phyloP scores from a whole-genome alignment of 2,888 invertebrate genomes.

The Poecilobothrus nobilitatus region DNA sequence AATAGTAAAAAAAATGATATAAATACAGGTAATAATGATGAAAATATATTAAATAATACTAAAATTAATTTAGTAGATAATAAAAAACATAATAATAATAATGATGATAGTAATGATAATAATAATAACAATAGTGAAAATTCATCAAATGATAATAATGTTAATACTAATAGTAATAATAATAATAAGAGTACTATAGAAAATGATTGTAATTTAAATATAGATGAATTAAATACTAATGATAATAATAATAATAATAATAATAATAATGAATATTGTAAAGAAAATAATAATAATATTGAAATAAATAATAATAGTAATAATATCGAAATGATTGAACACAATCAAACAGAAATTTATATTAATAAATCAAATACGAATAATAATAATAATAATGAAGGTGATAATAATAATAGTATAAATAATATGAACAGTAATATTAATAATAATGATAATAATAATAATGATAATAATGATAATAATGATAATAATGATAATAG shows the following conservation, averaged over 20 bases:
- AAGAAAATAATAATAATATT: too few relatives aligned
- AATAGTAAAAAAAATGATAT: background rate
- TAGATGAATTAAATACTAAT: background rate
- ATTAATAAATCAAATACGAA: background rate
- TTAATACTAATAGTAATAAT: conserved; percentile 10
- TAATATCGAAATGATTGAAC: background rate
- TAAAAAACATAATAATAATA: background rate
- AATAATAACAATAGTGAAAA: conserved; percentile 8
- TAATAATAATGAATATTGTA: background rate
- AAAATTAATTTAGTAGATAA: conserved; percentile 7
- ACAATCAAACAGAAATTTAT: background rate
- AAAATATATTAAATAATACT: conserved; percentile 7
- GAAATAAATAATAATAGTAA: too few relatives aligned
- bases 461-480: background rate
- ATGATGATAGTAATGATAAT: conserved; percentile 6
- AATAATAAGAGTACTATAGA: background rate
- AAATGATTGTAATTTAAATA: background rate
- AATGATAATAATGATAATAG: background rate
- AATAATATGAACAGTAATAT: background rate
- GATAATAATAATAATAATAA: background rate
- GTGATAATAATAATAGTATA: background rate
- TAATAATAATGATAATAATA: background rate
- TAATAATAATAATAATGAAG: background rate
- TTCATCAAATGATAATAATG: conserved; percentile 10
- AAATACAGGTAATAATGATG: background rate